Percentiles rank a stretch among this genome's conserved stretches.
These are phyloP conservation scores for Corythucha ciliata DNA, from an alignment of 2,888 invertebrate species.

Conservation along the genomic window DNA sequence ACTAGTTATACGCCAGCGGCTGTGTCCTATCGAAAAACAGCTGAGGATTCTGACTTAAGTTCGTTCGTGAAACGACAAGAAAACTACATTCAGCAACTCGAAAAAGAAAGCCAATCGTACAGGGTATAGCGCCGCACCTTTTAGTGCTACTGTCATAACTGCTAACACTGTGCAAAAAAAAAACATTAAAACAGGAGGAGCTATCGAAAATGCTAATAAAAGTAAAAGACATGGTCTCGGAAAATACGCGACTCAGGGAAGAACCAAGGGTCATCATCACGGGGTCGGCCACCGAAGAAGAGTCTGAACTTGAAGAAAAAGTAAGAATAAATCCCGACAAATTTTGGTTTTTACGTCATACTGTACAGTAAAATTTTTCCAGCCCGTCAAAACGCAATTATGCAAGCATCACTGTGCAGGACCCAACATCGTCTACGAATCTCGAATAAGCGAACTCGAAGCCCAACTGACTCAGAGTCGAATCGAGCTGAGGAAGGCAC, in stretches of 20 bases:
- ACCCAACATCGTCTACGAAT: constrained; percentile 73
- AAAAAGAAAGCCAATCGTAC: constrained; percentile 75
- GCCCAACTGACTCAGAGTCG: constrained; percentile 69
- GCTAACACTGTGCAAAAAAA: too few relatives aligned
- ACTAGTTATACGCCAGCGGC: too few relatives aligned
- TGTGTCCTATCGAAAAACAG: too few relatives aligned
- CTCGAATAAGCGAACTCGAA: constrained; percentile 72
- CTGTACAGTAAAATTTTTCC: not conserved
- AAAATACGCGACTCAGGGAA: constrained; percentile 53
- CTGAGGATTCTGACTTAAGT: too few relatives aligned
- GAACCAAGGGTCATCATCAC: constrained; percentile 39
- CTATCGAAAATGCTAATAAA: constrained; percentile 65
- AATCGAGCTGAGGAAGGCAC: constrained; percentile 63
- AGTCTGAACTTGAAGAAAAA: constrained; percentile 39
- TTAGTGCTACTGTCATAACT: too few relatives aligned
- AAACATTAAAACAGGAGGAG: constrained; percentile 58
- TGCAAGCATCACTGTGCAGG: constrained; percentile 20
- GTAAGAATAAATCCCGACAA: constrained; percentile 11
- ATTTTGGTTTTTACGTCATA: not conserved
- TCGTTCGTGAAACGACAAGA: constrained; percentile 77
- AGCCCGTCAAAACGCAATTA: not conserved
- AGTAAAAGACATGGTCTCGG: constrained; percentile 75
- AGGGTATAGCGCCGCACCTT: constrained; percentile 54
- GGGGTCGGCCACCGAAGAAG: constrained; percentile 39
- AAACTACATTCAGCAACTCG: constrained; percentile 76